Base-by-base conservation (phyloP, 53 echinoderm and acorn worm genomes). In the Pentamera pediparva region DNA sequence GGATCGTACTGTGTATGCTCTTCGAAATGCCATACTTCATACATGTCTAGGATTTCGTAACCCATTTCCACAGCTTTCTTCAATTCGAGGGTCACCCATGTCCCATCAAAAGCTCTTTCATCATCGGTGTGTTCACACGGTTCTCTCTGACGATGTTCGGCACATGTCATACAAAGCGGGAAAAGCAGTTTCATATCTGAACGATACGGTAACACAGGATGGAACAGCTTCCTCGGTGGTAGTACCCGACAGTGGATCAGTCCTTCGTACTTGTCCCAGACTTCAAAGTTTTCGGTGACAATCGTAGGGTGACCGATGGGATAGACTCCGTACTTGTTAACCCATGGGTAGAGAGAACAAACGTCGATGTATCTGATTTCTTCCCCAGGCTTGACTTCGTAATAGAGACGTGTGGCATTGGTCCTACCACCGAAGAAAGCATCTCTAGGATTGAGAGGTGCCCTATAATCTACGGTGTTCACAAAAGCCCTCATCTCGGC, bases 21-120 rank as follows among this genome's bases (percentile, higher is more conserved):
- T 1, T 83, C 54, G 55, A 84, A 91, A 39, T 91, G 77, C 87
- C 87, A 91, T 0, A 91, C 81, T 59, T 91, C 87, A 11, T 50
- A 64, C 17, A 91, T 76, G 6, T 65, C 13, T 3, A 9, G n/a
- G 0, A 91, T 32, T 40, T 0, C n/a, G 54, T 91, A 83, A 2
- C 87, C 86, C 25, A 67, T 51, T 6, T 76, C 45, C 0, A 91
- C n/a, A 2, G 90, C 90, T 31, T 90, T 90, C 19, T 79, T 75
- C 6, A 86, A 33, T 64, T 86, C 90, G 37, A 59, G 36, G 0
- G 71, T 83, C 2, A 90, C 83, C 90, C 86, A 90, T 11, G 80
- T 83, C 5, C 86, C 86, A 6, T 18, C 24, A 12, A 89, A 38
- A 21, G 67, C 39, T 18, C 86, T 59, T 1, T 74, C 63, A 24